Evolutionary conservation across 2,888 invertebrate genomes (phyloP), one percentile per base, ranked within the genome.

Genomic region (Encarsia formosa): DNA sequence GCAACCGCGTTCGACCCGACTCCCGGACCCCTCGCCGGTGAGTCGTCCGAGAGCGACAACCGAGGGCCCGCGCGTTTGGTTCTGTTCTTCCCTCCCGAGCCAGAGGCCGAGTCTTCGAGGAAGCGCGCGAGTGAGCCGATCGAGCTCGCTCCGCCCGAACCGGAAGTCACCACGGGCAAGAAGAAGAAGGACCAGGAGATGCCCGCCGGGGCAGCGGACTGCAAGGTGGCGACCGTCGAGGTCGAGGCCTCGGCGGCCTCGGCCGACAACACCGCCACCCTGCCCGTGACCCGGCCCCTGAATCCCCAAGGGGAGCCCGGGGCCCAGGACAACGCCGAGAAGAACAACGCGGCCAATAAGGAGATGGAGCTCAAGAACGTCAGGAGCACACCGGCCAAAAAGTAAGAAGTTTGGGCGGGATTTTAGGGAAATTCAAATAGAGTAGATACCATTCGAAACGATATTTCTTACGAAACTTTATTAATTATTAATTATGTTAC

Each of bases 181-280:
- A 49, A 52, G 50, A 56, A 53, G 52, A 56, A 56, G 52, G 52
- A 52, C 2, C 34, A 44, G 42, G 44, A 49, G 49, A 35, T 8
- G 19, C 11, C 23, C 18, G 39, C 37, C 32, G 41, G 54, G 58
- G 82, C 83, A 81, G 80, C 81, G 64, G 89, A 91, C 78, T 86
- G 90, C 76, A 91, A 90, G 81, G 89, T 91, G 75, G 87, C 91
- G 64, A 91, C 91, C 54, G 91, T 91, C 66, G 90, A 91, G 76
- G 82, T 89, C 68, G 91, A 91, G 77, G 81, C 87, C 61, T 86
- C 87, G 65, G 76, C 76, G 50, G 70, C 71, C 45, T 70, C 71
- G 23, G 71, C 73, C 60, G 89, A 90, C 81, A 90, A 91, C 73
- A 90, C 90, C 85, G 91, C 90, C 75, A 91, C 91, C 37, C 81